These are phyloP conservation scores for Papilio gigon DNA, from an alignment of 2,888 invertebrate genomes.

Conservation along the genomic window DNA sequence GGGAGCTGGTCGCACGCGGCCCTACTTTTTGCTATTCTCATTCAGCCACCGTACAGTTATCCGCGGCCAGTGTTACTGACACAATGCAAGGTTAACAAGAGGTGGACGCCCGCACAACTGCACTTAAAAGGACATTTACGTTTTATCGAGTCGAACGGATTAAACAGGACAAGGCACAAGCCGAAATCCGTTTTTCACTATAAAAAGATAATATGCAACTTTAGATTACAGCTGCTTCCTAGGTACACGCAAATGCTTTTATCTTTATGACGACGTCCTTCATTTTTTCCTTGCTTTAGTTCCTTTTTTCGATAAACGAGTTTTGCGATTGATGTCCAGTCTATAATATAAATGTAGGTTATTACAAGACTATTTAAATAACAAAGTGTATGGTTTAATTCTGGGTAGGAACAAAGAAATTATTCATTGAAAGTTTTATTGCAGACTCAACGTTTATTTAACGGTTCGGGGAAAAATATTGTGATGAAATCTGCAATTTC, in stretches of 20 bases:
- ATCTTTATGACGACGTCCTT: constrained; percentile 23
- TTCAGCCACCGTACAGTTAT: constrained; percentile 74
- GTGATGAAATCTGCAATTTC: constrained; percentile 41
- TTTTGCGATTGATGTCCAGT: constrained; percentile 8
- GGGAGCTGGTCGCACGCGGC: constrained; percentile 42
- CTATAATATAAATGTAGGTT: constrained; percentile 18
- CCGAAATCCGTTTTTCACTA: constrained; percentile 57
- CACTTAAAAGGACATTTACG: constrained; percentile 67
- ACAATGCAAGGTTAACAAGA: constrained; percentile 75
- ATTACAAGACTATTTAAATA: not conserved
- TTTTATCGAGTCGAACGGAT: constrained; percentile 59
- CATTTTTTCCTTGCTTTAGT: constrained; percentile 1
- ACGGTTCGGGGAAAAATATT: constrained; percentile 28
- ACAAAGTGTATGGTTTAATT: not conserved
- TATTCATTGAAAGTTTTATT: not conserved
- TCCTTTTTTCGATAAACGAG: constrained; percentile 23
- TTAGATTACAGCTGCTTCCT: constrained; percentile 55
- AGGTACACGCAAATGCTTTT: constrained; percentile 44
- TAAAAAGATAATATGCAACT: constrained; percentile 48
- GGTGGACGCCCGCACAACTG: constrained; percentile 71
- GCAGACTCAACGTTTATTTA: not conserved
- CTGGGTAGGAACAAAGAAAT: constrained; percentile 7
- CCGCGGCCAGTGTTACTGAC: constrained; percentile 73
- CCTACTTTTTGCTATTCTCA: constrained; percentile 66
- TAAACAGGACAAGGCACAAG: constrained; percentile 55